Percentiles rank a stretch among this genome's conserved stretches.
phyloP scores from a whole-genome alignment of 2,113 vertebrate genomes.

The Paramormyrops kingsleyae region DNA sequence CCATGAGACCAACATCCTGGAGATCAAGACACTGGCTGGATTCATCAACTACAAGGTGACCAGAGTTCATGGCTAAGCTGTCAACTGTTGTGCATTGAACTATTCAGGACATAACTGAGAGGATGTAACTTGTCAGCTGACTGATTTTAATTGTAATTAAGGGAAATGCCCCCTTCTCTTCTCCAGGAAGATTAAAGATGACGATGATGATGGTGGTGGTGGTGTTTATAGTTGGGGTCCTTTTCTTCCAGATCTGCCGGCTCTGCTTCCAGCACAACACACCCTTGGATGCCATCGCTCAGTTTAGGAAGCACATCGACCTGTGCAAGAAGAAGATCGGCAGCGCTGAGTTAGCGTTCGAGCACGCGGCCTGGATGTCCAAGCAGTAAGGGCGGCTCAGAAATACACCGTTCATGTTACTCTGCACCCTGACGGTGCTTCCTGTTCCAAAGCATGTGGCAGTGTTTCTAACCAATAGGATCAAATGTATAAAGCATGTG shows the following conservation, averaged over 20 bases:
- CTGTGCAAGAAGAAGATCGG: constrained; percentile 97
- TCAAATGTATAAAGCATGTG: background rate
- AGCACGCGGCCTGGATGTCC: constrained; percentile 96
- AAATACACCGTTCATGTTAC: background rate
- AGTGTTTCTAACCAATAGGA: background rate
- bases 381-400: constrained; percentile 77
- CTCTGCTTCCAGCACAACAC: constrained; percentile 98
- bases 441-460: background rate
- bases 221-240: background rate
- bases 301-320: constrained; percentile 96
- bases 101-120: background rate
- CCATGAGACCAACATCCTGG: constrained; percentile 95
- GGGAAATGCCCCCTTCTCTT: background rate
- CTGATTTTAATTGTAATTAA: background rate
- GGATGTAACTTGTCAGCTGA: background rate
- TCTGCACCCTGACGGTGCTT: background rate
- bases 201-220: background rate
- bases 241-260: constrained; percentile 77
- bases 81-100: background rate
- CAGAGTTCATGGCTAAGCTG: background rate
- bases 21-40: constrained; percentile 97
- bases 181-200: background rate
- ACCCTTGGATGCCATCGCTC: constrained; percentile 89
- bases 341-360: constrained; percentile 88
- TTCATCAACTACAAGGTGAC: constrained; percentile 98